Evolutionary conservation across 2,888 invertebrate species (phyloP), one percentile per base, ranked within the genome.

Genomic region (Plusia festucae): DNA sequence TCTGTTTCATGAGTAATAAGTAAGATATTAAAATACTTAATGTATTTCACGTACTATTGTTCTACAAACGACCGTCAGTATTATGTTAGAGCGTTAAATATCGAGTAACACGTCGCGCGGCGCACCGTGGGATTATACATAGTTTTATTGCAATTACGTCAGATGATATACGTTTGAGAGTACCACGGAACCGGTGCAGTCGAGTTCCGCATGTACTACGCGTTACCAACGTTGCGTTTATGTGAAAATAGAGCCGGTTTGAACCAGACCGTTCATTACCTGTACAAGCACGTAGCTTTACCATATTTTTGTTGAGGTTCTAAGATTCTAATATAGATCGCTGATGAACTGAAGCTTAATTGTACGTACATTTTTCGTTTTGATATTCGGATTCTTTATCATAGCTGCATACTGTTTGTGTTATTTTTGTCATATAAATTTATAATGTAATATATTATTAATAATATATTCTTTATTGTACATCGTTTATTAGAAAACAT

Each of bases 191-290:
- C 79, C 76, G 72, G 73, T 78, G 82, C 83, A 82, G 85, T 84
- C 81, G 77, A 85, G 86, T 89, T 86, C 86, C 83, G 83, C 84
- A 76, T 84, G 24, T 20, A 85, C 85, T 77, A 79, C 81, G 74
- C 70, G 75, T 78, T 81, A 80, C 77, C 64, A 81, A 79, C 81
- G 75, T 79, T 83, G 82, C 82, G 83, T 82, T 82, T 77, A 75
- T 78, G 76, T 79, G 77, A 82, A 87, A 87, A 88, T 86, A 83
- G 84, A 85, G 81, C 78, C 76, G 70, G 77, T 75, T 79, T 75
- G 67, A 68, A 77, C 69, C 62, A 60, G 49, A 46, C 70, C 76
- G 73, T 69, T n/a, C n/a, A n/a, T n/a, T 76, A 76, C 55, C 57
- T 70, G 58, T 44, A 58, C 62, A 57, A 32, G 60, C 54, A 65